Evolutionary conservation across 2,797 vertebrate species (phyloP).

Genomic region (Typhlichthys eigenmanni): DNA sequence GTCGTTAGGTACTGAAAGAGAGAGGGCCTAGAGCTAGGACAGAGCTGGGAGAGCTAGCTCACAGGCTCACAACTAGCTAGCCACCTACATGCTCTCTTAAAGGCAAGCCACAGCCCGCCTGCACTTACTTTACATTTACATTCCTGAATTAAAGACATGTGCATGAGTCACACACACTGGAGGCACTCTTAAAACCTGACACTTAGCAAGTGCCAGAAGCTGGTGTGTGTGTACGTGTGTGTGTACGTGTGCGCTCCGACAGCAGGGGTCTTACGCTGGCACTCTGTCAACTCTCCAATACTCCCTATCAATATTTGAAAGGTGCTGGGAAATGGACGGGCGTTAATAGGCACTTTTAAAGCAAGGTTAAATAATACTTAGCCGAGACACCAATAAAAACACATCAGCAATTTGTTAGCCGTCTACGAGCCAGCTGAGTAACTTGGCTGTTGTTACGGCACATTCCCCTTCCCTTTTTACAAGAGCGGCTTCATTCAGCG

Average conservation of each 20-base stretch:
- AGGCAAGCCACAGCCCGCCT: conserved; percentile 50
- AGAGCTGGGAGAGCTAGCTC: conserved; percentile 55
- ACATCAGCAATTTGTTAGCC: conserved; percentile 79
- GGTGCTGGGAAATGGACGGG: conserved; percentile 72
- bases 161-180: conserved; percentile 62
- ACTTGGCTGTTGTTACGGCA: conserved; percentile 72
- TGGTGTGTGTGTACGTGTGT: conserved; percentile 15
- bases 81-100: conserved; percentile 57
- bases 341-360: conserved; percentile 86
- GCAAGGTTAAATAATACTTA: conserved; percentile 85
- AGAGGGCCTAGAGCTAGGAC: conserved; percentile 31
- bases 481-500: conserved; percentile 66
- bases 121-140: conserved; percentile 60
- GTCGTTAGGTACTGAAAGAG: conserved; percentile 46
- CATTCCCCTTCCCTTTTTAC: conserved; percentile 55
- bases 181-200: not conserved
- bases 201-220: conserved; percentile 58
- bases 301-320: conserved; percentile 83
- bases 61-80: conserved; percentile 54
- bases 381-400: conserved; percentile 79
- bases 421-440: conserved; percentile 73
- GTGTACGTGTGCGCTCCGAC: conserved; percentile 34
- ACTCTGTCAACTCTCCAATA: conserved; percentile 77
- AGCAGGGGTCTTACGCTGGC: conserved; percentile 74
- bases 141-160: conserved; percentile 62